Conservation (phyloP, 2,113 vertebrate genomes). For the Rhinoderma darwinii region DNA sequence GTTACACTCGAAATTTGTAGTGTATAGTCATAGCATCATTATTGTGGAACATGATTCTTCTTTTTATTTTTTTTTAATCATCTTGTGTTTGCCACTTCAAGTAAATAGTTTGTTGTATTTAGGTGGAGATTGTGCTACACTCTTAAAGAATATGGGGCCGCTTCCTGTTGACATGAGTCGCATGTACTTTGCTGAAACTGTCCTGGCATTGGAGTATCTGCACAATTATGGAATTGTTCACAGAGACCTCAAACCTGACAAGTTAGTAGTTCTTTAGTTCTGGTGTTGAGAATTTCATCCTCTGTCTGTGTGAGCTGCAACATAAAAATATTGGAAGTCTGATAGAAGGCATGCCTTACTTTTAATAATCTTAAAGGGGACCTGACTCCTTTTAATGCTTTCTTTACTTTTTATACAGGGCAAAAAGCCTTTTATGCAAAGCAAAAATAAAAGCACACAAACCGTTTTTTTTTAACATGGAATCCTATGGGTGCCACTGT, state of each 20-base stretch:
- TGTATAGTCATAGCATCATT: no score
- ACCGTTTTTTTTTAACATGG: no score
- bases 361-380: no score
- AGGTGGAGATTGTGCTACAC: slow-evolving; percentile 94
- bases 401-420: no score
- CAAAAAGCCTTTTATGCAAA: no score
- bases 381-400: no score
- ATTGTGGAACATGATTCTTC: no score
- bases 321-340: no score
- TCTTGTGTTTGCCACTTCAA: neutral
- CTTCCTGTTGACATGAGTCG: slow-evolving; percentile 94
- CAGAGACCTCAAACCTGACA: slow-evolving; percentile 97
- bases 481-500: no score
- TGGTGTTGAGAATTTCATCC: neutral
- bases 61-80: neutral
- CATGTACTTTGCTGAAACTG: slow-evolving; percentile 97
- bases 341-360: neutral
- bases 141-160: slow-evolving; percentile 97
- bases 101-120: neutral
- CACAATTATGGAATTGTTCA: slow-evolving; percentile 89
- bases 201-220: slow-evolving; percentile 92
- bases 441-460: no score
- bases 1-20: no score
- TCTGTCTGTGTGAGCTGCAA: neutral
- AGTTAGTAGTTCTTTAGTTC: slow-evolving; percentile 75